Evolutionary conservation across 2,888 invertebrate species (phyloP), one percentile per base, ranked within the genome.

Genomic region (Sarcophaga caerulescens): DNA sequence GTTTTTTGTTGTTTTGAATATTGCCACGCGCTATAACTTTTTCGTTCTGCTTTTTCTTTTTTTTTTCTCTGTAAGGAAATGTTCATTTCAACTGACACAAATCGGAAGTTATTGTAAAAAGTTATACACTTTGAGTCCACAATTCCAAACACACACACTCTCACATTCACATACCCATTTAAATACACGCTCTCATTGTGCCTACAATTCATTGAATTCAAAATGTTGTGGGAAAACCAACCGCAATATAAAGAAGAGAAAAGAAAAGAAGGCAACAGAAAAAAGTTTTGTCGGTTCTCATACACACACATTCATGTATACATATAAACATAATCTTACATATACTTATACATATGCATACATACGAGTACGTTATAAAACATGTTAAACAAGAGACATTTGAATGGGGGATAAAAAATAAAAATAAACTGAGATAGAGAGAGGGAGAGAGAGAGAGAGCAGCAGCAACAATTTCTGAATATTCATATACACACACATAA

Each of bases 31-130:
- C 1, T 35, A 35, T 8, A 35, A 35, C 8, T 35, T 35, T 35
- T 35, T 35, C 35, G 35, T 35, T 35, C 10, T 35, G 35, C 8
- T 35, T 35, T 35, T 35, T 52, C 4, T 12, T 52, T 52, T 17
- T 52, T 47, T 52, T 66, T 14, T 23, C 59, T 65, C 75, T 80
- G 65, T 35, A 81, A 84, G 86, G 86, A 86, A 86, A 86, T 86
- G 81, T 86, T 81, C 60, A 84, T 62, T 71, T 71, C 71, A 81
- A 62, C 68, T 84, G 86, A 81, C 86, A 86, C 66, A 86, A 45
- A 84, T 86, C 86, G 86, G 84, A 86, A 84, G 86, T 78, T 84
- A 84, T 70, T 75, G 84, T 78, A 78, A 77, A 85, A 83, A 65
- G 69, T 85, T 60, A 35, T 35, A 35, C 70, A 65, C 14, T 65